These are phyloP conservation scores for Athrips mouffetella DNA, from an alignment of 2,888 invertebrate species.

Conservation along the genomic window DNA sequence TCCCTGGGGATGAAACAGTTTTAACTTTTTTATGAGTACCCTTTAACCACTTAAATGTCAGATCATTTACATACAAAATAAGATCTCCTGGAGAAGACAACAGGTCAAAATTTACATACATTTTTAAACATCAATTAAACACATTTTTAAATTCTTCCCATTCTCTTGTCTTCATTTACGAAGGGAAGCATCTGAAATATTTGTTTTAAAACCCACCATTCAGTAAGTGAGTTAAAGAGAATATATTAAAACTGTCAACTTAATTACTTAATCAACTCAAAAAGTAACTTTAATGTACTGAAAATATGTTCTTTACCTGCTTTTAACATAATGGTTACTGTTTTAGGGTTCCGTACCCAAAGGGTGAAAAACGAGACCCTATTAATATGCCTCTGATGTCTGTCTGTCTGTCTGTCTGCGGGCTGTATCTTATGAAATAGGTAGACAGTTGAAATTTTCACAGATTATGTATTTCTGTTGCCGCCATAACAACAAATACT, in stretches of 20 bases:
- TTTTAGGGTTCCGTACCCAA: not conserved
- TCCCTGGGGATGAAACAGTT: too few relatives aligned
- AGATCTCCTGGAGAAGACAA: not conserved
- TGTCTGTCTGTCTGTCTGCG: too few relatives aligned
- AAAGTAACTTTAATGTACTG: constrained; percentile 26
- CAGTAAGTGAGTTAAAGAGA: constrained; percentile 10
- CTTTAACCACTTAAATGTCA: not conserved
- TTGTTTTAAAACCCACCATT: constrained; percentile 29
- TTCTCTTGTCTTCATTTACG: constrained; percentile 17
- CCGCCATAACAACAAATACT: constrained; percentile 2
- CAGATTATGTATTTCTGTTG: not conserved
- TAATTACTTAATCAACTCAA: constrained; percentile 31
- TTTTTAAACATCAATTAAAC: constrained; percentile 34
- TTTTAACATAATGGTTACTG: constrained; percentile 7
- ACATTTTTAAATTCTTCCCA: constrained; percentile 24
- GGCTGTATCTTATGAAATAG: too few relatives aligned
- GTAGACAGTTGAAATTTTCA: too few relatives aligned
- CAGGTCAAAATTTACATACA: constrained; percentile 1
- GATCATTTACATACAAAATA: not conserved
- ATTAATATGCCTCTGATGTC: too few relatives aligned
- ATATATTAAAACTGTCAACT: constrained; percentile 16
- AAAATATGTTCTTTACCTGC: constrained; percentile 6
- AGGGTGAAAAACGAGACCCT: too few relatives aligned
- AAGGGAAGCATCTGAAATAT: constrained; percentile 1
- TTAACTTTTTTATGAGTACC: too few relatives aligned